phyloP scores from a whole-genome alignment of 2,113 vertebrate genomes.

The Cacatua alba region DNA sequence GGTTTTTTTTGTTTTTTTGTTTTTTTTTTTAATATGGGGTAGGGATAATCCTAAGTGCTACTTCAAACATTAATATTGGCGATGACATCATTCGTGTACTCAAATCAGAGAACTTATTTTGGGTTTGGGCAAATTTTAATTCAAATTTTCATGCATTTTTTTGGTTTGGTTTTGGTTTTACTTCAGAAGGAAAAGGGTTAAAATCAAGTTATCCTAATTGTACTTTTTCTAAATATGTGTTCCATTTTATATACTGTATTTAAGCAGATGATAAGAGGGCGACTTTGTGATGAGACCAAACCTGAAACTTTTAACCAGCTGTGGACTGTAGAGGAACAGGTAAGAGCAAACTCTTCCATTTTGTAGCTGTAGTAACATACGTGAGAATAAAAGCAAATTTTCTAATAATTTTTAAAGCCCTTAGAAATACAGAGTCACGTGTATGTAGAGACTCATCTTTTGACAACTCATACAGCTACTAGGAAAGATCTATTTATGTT shows the following conservation, averaged over 20 bases:
- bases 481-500: neutral
- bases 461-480: neutral
- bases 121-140: neutral
- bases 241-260: slow-evolving; percentile 48
- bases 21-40: neutral
- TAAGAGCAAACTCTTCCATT: slow-evolving; percentile 51
- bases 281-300: slow-evolving; percentile 92
- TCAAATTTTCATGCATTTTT: neutral
- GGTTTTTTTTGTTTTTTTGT: neutral
- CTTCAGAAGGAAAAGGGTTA: neutral
- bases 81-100: neutral
- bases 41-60: neutral
- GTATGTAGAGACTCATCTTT: neutral
- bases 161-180: neutral
- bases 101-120: neutral
- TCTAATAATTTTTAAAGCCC: neutral
- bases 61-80: neutral
- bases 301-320: slow-evolving; percentile 98
- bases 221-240: neutral
- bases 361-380: neutral
- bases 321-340: slow-evolving; percentile 98
- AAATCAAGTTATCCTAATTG: neutral
- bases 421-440: neutral
- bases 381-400: neutral
- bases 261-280: slow-evolving; percentile 92